Base-by-base conservation (phyloP, 2,113 vertebrate genomes). In the Martes martes region DNA sequence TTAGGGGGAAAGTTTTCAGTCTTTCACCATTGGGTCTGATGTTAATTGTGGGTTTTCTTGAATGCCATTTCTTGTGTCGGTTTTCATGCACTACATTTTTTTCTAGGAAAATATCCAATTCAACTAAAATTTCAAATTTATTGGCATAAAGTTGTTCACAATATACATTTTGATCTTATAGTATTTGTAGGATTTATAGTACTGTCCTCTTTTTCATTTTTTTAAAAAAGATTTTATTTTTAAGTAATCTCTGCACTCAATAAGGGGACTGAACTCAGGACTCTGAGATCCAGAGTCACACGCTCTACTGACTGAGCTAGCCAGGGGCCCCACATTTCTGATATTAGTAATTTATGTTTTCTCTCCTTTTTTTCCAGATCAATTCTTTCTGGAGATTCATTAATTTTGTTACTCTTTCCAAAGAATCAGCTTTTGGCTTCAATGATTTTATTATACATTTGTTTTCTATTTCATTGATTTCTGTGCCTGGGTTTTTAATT, bases 401-500 rank as follows among this genome's bases (percentile, higher is more conserved):
- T 67, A 57, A 67, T 55, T 63, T 55, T 76, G 73, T 76, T 84
- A 83, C 14, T 74, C 28, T 90, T 90, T 78, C 57, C 24, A 52
- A 94, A 67, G 87, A 65, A 84, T 82, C 69, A 90, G 31, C 14
- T 88, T 84, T 84, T 65, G 31, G 59, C 26, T 84, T 78, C 47
- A 76, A 28, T 15, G 21, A 95, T 74, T 87, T 76, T 78, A 92
- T 55, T 79, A 86, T n/a, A 94, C 11, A 71, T 59, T 94, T 94
- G 33, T 65, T 90, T 89, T 67, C 50, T 81, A 59, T 39, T 65
- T 55, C 39, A 94, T 23, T 61, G 39, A 61, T 39, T 71, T 31
- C 39, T 69, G 18, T 89, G 86, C 42, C 36, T 95, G 45, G 52
- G 19, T 76, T 85, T 89, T 89, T 52, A 3, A 33, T 76, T 84